These are phyloP conservation scores for Nothocercus nigrocapillus DNA, from an alignment of 2,113 vertebrate species.

Conservation along the genomic window DNA sequence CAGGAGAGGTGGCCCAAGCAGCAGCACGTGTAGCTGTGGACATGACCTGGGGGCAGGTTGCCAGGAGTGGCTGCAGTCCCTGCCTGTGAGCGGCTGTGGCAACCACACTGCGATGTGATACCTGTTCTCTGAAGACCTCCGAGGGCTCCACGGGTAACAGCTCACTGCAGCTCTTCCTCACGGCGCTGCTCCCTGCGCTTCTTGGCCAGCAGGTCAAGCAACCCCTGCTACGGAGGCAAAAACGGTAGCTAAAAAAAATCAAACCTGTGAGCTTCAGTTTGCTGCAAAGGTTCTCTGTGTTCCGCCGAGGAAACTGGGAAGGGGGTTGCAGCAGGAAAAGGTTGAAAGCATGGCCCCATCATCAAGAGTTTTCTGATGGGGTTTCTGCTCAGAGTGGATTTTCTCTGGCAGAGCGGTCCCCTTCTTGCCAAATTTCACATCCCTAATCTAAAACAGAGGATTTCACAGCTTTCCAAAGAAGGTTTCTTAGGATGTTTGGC, in stretches of 20 bases:
- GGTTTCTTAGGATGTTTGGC: not conserved
- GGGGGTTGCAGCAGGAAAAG: not conserved
- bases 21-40: not conserved
- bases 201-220: not conserved
- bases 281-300: not conserved
- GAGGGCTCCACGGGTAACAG: accelerated
- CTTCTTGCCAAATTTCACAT: not conserved
- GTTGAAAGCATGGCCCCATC: not conserved
- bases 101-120: not conserved
- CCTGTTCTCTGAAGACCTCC: not conserved
- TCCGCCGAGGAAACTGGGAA: not conserved
- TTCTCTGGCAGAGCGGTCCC: not conserved
- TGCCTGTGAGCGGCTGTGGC: not conserved
- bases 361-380: not conserved
- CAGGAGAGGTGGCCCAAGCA: not conserved
- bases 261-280: not conserved
- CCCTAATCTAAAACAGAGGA: not conserved
- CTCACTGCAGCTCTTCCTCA: not conserved
- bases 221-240: not conserved
- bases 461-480: not conserved
- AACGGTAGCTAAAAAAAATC: not conserved
- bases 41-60: not conserved
- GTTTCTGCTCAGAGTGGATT: not conserved
- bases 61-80: not conserved
- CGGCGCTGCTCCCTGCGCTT: not conserved